Evolutionary conservation across 2,113 vertebrate species (phyloP), one percentile per base, ranked within the genome.

Genomic region (Labrus mixtus): DNA sequence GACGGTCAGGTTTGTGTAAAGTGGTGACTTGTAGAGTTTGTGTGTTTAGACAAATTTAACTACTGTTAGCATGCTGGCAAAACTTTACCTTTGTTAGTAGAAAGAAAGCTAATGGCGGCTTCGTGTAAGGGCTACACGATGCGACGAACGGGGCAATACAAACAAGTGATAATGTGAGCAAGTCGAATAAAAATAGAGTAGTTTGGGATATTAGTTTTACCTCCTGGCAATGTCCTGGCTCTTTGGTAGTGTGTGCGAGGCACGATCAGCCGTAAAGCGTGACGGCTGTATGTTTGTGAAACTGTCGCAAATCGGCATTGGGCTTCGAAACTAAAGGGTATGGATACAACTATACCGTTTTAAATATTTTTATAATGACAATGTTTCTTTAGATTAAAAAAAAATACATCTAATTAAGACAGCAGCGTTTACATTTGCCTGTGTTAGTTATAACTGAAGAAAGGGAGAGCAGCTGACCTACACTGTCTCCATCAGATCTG

Each of bases 231-330:
- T 43, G 20, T 41, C 8, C 54, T 10, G 43, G 3, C 8, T 25
- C 25, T 10, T 10, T 25, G 25, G 25, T 25, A 25, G 25, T 25
- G 23, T 12, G 7, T 16, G 19, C 0, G 0, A 2, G 29, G 16
- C 9, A 10, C 41, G 8, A 4, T 0, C 25, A 66, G 0, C 79
- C 86, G 86, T 73, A 88, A 88, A 90, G 76, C 15, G 70, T 17
- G 45, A 63, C 73, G 66, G 41, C 3, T 0, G 10, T 48, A 4
- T 79, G 79, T 79, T 79, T 79, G 53, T 43, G 6, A 3, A 80
- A 73, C 58, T 84, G 88, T 88, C 83, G 88, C 54, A 68, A 86
- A 79, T n/a, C 62, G 55, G 51, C 23, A n/a, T n/a, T 45, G 43
- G n/a, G n/a, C n/a, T n/a, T n/a, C n/a, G n/a, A n/a, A n/a, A n/a